A percentile compares a stretch with the other conserved stretches of the same genome.
phyloP scores from a whole-genome alignment of 2,888 invertebrate genomes.

The Macrosiphum euphorbiae region DNA sequence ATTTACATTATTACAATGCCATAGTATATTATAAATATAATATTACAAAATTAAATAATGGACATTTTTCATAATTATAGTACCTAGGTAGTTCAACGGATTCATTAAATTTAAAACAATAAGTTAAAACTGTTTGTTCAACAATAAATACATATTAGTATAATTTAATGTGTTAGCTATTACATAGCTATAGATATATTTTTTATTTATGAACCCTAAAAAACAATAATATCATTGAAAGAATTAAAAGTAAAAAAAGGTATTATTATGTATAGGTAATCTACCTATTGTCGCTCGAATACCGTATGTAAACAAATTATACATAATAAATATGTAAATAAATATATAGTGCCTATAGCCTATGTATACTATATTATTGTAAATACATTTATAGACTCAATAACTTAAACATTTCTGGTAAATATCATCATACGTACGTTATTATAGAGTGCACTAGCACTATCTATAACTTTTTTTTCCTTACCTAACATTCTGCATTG shows the following conservation, averaged over 20 bases:
- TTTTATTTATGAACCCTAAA: background rate
- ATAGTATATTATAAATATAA: background rate
- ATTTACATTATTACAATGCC: background rate
- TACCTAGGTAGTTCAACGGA: background rate
- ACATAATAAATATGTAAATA: background rate
- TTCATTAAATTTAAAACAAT: background rate
- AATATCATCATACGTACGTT: background rate
- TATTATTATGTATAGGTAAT: background rate
- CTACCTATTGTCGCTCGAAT: background rate
- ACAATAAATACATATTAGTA: background rate
- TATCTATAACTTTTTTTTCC: background rate
- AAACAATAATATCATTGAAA: background rate
- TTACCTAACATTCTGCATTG: background rate
- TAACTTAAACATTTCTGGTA: background rate
- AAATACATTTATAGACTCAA: too few relatives aligned
- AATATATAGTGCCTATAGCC: too few relatives aligned
- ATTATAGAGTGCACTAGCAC: background rate
- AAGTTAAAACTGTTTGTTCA: background rate
- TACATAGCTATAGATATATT: background rate
- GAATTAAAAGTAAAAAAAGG: background rate
- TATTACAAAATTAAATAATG: background rate
- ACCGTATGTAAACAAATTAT: background rate
- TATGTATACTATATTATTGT: too few relatives aligned
- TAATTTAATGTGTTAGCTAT: background rate
- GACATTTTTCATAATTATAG: background rate